Percentiles rank a stretch among this genome's conserved stretches.
Conservation (phyloP, 1,140 invertebrate species). For the Magallana ariakensis region DNA sequence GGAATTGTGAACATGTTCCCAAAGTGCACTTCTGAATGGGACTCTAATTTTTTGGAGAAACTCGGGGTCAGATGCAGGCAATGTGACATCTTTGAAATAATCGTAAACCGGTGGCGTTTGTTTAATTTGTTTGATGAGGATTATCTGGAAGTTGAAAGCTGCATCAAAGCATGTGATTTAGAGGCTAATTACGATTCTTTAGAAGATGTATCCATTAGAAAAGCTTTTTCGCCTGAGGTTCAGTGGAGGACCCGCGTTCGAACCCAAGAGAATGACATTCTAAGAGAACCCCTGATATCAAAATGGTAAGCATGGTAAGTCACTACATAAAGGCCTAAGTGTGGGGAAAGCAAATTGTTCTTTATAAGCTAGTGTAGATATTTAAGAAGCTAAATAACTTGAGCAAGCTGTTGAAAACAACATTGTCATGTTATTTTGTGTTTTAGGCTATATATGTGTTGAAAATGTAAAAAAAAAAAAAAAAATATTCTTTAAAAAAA, state of each 20-base stretch:
- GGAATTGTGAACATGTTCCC: background rate
- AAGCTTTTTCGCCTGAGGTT: background rate
- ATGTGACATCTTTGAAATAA: conserved; percentile 11
- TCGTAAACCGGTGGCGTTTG: background rate
- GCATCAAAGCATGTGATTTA: background rate
- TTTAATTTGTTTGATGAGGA: background rate
- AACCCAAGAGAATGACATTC: background rate
- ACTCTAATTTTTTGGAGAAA: background rate
- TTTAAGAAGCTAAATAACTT: too few species aligned
- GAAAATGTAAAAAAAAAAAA: too few species aligned
- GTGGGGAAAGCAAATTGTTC: too few species aligned
- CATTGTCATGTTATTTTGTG: too few species aligned
- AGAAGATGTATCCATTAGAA: background rate
- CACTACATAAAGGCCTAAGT: too few species aligned
- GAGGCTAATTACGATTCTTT: background rate
- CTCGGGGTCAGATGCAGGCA: background rate
- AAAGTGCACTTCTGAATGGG: background rate
- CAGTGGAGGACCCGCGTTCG: background rate
- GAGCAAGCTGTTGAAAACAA: too few species aligned
- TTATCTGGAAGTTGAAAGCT: background rate
- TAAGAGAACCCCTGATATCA: background rate
- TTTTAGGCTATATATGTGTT: too few species aligned
- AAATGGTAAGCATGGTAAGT: background rate
- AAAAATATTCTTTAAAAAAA: too few species aligned
- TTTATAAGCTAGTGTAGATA: too few species aligned